Conservation (phyloP, 2,888 invertebrate genomes). For the Pocota personata region DNA sequence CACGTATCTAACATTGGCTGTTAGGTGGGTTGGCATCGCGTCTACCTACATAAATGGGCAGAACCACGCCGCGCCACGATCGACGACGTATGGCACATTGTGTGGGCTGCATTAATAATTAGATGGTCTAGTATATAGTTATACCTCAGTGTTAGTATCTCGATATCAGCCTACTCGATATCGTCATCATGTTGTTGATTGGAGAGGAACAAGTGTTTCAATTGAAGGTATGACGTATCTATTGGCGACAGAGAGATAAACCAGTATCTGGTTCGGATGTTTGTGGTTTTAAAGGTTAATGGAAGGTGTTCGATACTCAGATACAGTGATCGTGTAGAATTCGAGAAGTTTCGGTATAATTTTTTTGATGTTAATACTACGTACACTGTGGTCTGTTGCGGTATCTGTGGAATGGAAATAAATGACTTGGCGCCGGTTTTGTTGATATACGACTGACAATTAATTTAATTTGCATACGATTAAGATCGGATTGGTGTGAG, state of each 20-base stretch:
- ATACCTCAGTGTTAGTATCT: not conserved
- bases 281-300: conserved; percentile 30
- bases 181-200: conserved; percentile 27
- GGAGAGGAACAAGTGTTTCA: conserved; percentile 50
- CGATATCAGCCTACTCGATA: conserved; percentile 25
- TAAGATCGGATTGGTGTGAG: conserved; percentile 30
- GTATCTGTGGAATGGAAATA: conserved; percentile 18
- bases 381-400: not conserved
- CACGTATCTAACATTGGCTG: conserved; percentile 29
- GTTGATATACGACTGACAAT: conserved; percentile 55
- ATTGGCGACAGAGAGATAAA: not conserved
- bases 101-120: conserved; percentile 65
- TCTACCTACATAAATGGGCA: conserved; percentile 66
- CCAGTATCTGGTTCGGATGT: conserved; percentile 27
- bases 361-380: not conserved
- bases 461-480: conserved; percentile 53
- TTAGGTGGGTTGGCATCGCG: conserved; percentile 64
- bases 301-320: conserved; percentile 5
- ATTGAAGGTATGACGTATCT: conserved; percentile 40
- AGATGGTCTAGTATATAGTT: conserved; percentile 20
- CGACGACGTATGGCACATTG: conserved; percentile 46
- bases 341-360: conserved; percentile 49
- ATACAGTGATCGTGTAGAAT: not conserved
- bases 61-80: conserved; percentile 44
- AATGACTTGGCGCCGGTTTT: conserved; percentile 61